Conservation (phyloP, 2,113 vertebrate species). For the Orcinus orca region DNA sequence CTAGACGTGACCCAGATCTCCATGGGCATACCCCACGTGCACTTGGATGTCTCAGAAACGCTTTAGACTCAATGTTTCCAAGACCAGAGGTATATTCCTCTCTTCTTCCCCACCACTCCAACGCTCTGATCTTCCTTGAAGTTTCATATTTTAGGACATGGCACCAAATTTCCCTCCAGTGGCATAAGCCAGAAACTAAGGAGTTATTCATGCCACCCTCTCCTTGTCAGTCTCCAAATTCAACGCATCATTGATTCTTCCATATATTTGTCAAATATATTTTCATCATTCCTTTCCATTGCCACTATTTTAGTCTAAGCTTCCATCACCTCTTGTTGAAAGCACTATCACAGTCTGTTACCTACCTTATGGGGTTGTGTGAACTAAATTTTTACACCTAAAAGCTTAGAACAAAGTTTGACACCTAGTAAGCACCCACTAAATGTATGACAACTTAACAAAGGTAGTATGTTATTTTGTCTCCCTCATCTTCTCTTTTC, state of each 20-base stretch:
- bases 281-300: not conserved
- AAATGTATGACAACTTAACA: not conserved
- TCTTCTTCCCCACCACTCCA: accelerated
- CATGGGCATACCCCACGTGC: accelerated
- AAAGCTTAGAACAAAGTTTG: not conserved
- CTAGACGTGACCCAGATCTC: not conserved
- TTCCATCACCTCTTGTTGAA: not conserved
- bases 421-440: not conserved
- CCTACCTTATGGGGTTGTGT: not conserved
- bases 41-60: not conserved
- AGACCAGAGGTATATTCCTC: not conserved
- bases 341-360: not conserved
- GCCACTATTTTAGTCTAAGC: not conserved
- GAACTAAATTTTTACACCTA: not conserved
- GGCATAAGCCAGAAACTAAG: not conserved
- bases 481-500: not conserved
- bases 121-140: not conserved
- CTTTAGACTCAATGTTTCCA: not conserved
- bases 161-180: not conserved
- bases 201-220: no score
- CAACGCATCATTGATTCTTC: not conserved
- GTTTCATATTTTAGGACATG: not conserved
- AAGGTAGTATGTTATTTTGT: not conserved
- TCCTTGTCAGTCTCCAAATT: not conserved
- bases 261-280: not conserved